A percentile compares a stretch with the other conserved stretches of the same genome.
phyloP scores from a whole-genome alignment of 2,113 vertebrate species.

The Lanius collurio region DNA sequence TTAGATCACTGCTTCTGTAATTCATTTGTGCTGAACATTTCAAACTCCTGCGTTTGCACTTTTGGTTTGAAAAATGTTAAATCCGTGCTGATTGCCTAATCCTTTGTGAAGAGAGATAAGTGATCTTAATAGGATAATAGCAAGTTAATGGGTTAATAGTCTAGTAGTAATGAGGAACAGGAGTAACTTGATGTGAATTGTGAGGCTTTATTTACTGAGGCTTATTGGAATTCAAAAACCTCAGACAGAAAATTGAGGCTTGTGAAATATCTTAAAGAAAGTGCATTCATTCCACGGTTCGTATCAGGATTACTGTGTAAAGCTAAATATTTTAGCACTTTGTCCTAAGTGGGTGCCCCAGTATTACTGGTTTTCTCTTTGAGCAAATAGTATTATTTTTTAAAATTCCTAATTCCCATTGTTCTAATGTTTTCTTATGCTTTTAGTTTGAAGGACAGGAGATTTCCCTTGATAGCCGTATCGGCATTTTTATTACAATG shows the following conservation, averaged over 20 bases:
- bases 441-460: constrained; percentile 93
- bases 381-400: not conserved
- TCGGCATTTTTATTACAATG: constrained; percentile 99
- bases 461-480: constrained; percentile 84
- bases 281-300: not conserved
- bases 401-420: not conserved
- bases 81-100: not conserved
- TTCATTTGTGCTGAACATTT: not conserved
- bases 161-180: not conserved
- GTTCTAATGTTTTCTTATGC: not conserved
- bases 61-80: not conserved
- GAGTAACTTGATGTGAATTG: not conserved
- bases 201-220: not conserved
- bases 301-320: not conserved
- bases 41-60: not conserved
- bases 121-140: not conserved
- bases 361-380: not conserved
- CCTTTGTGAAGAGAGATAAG: not conserved
- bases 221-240: not conserved
- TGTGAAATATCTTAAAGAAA: not conserved
- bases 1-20: not conserved
- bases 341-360: not conserved
- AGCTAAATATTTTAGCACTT: not conserved
- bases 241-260: not conserved
- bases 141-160: not conserved